phyloP scores from a whole-genome alignment of 2,113 vertebrate genomes.

The Takifugu bimaculatus region DNA sequence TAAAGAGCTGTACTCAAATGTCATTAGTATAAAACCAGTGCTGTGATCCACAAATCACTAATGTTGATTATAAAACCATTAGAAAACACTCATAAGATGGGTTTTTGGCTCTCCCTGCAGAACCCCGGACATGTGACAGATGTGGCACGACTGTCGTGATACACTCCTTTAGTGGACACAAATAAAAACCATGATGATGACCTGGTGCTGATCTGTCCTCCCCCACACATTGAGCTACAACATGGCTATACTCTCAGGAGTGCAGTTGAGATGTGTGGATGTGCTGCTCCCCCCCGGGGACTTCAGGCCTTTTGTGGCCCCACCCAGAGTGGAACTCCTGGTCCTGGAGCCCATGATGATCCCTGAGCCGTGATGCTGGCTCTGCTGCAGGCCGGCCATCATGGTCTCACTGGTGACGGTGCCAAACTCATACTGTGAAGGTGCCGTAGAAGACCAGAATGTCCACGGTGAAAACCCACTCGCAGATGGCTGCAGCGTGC shows the following conservation, averaged over 20 bases:
- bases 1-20: too few species aligned
- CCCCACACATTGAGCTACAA: slow-evolving; percentile 67
- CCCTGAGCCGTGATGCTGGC: slow-evolving; percentile 58
- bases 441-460: slow-evolving; percentile 90
- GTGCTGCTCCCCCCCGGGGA: slow-evolving; percentile 85
- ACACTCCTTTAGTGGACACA: not conserved
- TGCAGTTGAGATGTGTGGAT: slow-evolving; percentile 88
- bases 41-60: too few species aligned
- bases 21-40: too few species aligned
- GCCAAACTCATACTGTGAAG: slow-evolving; percentile 90
- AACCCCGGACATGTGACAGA: slow-evolving; percentile 2
- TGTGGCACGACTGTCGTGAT: too few species aligned
- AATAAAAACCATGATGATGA: not conserved
- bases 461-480: slow-evolving; percentile 90
- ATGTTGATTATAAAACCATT: too few species aligned
- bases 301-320: slow-evolving; percentile 79
- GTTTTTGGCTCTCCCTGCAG: not conserved
- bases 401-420: slow-evolving; percentile 84
- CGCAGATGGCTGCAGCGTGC: slow-evolving; percentile 87
- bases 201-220: slow-evolving; percentile 7
- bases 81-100: too few species aligned
- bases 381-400: slow-evolving; percentile 80
- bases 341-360: slow-evolving; percentile 66
- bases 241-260: slow-evolving; percentile 87
- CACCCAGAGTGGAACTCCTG: slow-evolving; percentile 53